phyloP scores from a whole-genome alignment of 2,797 vertebrate species.

The Sibirionetta formosa region DNA sequence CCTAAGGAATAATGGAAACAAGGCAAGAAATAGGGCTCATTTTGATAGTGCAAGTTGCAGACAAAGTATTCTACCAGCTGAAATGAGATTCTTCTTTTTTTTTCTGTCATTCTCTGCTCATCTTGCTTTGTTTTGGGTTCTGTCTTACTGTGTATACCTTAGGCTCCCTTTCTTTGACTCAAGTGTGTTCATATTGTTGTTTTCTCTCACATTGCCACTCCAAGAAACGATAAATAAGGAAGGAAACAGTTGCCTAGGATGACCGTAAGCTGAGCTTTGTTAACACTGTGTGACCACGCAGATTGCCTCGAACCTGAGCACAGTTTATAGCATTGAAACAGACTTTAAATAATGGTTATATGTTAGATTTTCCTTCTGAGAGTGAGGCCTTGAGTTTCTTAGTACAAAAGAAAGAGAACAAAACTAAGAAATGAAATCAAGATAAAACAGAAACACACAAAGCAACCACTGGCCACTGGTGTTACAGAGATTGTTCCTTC shows the following conservation, averaged over 20 bases:
- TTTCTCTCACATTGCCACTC: not conserved
- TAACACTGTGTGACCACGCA: not conserved
- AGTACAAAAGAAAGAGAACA: not conserved
- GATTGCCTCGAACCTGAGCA: not conserved
- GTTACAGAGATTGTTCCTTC: not conserved
- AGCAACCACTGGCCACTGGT: not conserved
- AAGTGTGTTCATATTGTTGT: not conserved
- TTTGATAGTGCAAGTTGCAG: not conserved
- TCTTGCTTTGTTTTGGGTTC: not conserved
- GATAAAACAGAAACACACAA: constrained; percentile 9
- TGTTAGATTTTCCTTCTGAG: not conserved
- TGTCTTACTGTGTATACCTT: not conserved
- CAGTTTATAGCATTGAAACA: not conserved
- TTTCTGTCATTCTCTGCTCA: not conserved
- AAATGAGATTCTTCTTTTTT: not conserved
- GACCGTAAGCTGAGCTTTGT: not conserved
- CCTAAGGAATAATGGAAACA: not conserved
- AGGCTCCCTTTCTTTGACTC: not conserved
- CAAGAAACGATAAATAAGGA: not conserved
- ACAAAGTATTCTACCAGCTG: not conserved
- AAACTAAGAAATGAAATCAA: not conserved
- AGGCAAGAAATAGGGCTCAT: not conserved
- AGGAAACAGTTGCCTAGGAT: not conserved
- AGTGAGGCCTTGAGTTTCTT: not conserved
- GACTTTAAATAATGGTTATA: not conserved